phyloP scores from a whole-genome alignment of 2,797 vertebrate species.

The Leptoclinus maculatus region DNA sequence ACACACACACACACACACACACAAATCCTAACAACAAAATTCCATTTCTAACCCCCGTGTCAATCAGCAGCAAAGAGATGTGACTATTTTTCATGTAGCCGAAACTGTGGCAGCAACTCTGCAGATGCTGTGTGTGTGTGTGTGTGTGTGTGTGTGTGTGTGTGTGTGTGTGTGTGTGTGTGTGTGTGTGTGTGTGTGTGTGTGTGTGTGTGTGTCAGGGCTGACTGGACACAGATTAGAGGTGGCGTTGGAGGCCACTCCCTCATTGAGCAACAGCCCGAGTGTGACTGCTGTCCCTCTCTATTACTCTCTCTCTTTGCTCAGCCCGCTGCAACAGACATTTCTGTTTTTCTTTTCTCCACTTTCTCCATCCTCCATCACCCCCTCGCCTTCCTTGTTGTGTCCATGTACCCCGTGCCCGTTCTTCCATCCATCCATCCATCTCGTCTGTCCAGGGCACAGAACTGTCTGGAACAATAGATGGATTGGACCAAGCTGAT shows the following conservation, averaged over 20 bases:
- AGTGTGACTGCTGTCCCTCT: constrained; percentile 80
- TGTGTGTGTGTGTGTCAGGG: constrained; percentile 66
- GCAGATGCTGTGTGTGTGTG: constrained; percentile 19
- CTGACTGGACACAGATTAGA: constrained; percentile 82
- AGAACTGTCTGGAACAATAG: constrained; percentile 32
- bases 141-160: constrained; percentile 43
- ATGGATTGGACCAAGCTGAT: constrained; percentile 46
- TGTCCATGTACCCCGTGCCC: background rate
- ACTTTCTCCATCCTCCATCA: constrained; percentile 3
- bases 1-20: constrained; percentile 23
- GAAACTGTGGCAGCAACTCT: constrained; percentile 55
- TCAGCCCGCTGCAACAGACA: constrained; percentile 48
- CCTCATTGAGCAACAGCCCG: constrained; percentile 82
- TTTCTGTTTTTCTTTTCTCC: constrained; percentile 21
- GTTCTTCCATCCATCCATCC: background rate
- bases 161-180: constrained; percentile 40
- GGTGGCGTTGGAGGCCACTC: constrained; percentile 75
- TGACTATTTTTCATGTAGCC: constrained; percentile 79
- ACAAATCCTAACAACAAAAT: constrained; percentile 66
- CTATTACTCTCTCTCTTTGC: constrained; percentile 66
- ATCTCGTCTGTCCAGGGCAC: constrained; percentile 5
- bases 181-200: constrained; percentile 46
- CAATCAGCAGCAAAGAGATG: constrained; percentile 72
- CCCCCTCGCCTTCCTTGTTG: background rate
- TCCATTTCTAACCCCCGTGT: constrained; percentile 74